Evolutionary conservation across 2,113 vertebrate genomes (phyloP).

Genomic region (Campylorhamphus procurvoides): DNA sequence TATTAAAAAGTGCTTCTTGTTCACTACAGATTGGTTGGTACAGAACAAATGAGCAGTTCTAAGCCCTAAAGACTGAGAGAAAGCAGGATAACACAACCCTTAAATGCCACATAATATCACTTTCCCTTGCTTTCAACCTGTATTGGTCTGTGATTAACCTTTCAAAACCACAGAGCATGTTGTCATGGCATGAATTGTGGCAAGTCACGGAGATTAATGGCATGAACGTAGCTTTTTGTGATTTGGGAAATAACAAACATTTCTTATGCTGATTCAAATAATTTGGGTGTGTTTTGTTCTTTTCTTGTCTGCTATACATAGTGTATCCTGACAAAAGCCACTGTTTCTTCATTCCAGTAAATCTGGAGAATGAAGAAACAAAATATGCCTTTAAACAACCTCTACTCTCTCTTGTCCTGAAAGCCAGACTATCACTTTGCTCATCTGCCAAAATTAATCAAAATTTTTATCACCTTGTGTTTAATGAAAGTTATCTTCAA

Average conservation of each 20-base stretch:
- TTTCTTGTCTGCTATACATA: background rate
- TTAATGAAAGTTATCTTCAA: background rate
- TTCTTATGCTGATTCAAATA: background rate
- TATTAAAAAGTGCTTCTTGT: background rate
- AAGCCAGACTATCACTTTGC: background rate
- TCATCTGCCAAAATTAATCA: background rate
- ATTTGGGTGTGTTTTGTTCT: background rate
- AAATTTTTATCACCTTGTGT: background rate
- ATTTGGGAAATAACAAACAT: background rate
- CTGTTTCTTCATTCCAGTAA: background rate
- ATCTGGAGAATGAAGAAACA: background rate
- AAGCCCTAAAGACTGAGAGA: background rate
- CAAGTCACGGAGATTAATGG: background rate
- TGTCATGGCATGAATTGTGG: background rate
- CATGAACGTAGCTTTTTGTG: background rate
- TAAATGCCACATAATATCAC: background rate
- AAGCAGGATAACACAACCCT: background rate
- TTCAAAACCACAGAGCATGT: background rate
- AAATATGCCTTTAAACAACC: background rate
- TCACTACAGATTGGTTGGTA: background rate
- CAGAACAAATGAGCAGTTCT: background rate
- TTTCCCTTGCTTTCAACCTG: background rate
- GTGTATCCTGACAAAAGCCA: background rate
- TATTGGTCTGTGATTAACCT: background rate
- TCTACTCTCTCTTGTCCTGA: background rate